Evolutionary conservation across 2,113 vertebrate genomes (phyloP).

Genomic region (Periophthalmus modestus): DNA sequence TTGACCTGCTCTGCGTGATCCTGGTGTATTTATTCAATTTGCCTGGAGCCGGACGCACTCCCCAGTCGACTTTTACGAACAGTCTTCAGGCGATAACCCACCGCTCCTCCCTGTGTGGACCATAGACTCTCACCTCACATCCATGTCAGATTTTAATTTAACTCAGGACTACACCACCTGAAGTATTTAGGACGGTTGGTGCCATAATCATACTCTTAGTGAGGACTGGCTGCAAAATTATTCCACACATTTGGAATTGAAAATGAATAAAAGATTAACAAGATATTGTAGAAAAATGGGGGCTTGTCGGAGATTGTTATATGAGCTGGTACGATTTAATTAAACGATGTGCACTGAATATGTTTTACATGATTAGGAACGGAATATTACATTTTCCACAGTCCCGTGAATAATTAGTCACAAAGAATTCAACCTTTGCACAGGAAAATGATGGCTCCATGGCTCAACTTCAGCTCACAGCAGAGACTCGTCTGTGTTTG

Average conservation of each 20-base stretch:
- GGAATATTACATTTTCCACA: not conserved
- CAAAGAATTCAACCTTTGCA: not conserved
- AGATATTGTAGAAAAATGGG: not conserved
- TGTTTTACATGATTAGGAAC: not conserved
- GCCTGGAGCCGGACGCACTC: too few species aligned
- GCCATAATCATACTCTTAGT: not conserved
- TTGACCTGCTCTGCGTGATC: too few species aligned
- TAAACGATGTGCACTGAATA: conserved; percentile 1
- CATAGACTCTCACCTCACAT: too few species aligned
- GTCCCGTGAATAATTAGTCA: not conserved
- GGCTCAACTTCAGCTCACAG: not conserved
- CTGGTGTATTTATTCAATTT: too few species aligned
- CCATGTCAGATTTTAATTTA: too few species aligned
- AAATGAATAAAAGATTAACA: not conserved
- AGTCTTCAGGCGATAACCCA: too few species aligned
- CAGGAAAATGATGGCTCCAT: not conserved
- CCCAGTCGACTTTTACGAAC: too few species aligned
- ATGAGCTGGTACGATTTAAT: conserved; percentile 1
- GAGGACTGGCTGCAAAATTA: not conserved
- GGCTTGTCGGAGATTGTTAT: not conserved
- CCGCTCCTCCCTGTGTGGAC: too few species aligned
- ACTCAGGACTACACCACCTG: not conserved
- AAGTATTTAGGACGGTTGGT: too few species aligned
- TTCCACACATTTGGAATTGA: not conserved
- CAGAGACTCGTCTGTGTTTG: not conserved